These are phyloP conservation scores for Recurvirostra avosetta DNA, from an alignment of 2,113 vertebrate genomes.

Conservation along the genomic window DNA sequence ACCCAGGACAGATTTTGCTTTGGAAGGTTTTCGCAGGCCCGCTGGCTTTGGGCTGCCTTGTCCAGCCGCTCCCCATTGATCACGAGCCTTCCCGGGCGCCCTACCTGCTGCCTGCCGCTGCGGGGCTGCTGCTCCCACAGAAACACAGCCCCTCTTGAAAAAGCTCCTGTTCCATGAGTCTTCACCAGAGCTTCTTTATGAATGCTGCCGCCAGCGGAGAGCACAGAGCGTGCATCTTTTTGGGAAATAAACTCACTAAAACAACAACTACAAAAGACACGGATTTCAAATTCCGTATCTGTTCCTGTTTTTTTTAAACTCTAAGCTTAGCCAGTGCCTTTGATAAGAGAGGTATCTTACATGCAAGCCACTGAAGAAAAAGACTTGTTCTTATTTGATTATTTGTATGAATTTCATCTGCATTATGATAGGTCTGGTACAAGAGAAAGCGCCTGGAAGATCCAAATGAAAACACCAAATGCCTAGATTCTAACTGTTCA, in stretches of 20 bases:
- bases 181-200: neutral
- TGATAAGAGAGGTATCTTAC: neutral
- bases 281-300: neutral
- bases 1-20: constrained; percentile 9
- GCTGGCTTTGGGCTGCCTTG: neutral
- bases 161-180: neutral
- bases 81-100: neutral
- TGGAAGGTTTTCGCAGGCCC: neutral
- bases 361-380: neutral
- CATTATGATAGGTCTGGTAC: neutral
- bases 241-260: neutral
- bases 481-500: neutral
- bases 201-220: neutral
- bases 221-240: neutral
- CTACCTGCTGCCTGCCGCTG: neutral
- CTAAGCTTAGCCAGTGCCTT: neutral
- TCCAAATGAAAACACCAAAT: neutral
- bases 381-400: neutral
- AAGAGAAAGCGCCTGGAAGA: neutral
- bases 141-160: neutral
- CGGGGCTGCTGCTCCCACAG: neutral
- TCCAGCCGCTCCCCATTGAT: constrained; percentile 35
- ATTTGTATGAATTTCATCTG: neutral
- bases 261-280: neutral
- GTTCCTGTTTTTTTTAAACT: neutral